A percentile compares a stretch with the other conserved stretches of the same genome.
Evolutionary conservation across 2,888 invertebrate species (phyloP).

Genomic region (Andrena marginata): DNA sequence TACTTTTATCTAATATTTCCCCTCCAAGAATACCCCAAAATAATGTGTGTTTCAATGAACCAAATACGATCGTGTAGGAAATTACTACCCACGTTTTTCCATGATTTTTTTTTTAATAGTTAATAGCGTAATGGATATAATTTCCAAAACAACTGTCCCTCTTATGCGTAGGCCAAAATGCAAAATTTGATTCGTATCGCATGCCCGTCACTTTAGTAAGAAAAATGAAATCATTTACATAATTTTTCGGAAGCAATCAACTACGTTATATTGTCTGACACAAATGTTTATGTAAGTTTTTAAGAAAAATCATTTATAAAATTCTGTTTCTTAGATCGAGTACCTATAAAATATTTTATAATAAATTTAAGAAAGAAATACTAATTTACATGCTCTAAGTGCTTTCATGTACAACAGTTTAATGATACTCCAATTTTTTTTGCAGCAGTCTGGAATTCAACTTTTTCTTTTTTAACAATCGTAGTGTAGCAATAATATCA

Average conservation of each 20-base stretch:
- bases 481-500: slow-evolving; percentile 51
- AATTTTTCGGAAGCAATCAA: slow-evolving; percentile 44
- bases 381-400: slow-evolving; percentile 36
- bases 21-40: slow-evolving; percentile 7
- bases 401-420: slow-evolving; percentile 32
- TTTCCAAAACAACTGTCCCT: slow-evolving; percentile 54
- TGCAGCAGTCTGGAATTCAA: slow-evolving; percentile 41
- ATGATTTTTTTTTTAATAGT: neutral
- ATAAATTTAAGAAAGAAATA: slow-evolving; percentile 36
- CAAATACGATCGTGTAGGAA: slow-evolving; percentile 30
- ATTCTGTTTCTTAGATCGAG: slow-evolving; percentile 10
- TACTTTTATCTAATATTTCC: slow-evolving; percentile 22
- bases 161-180: slow-evolving; percentile 46
- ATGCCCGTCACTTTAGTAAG: slow-evolving; percentile 29
- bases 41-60: slow-evolving; percentile 22
- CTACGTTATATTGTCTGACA: slow-evolving; percentile 52
- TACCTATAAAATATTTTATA: slow-evolving; percentile 40
- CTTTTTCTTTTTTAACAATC: slow-evolving; percentile 36
- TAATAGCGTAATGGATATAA: slow-evolving; percentile 47
- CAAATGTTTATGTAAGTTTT: slow-evolving; percentile 33
- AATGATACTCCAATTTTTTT: slow-evolving; percentile 21
- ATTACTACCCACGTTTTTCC: slow-evolving; percentile 10
- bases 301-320: slow-evolving; percentile 33
- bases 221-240: slow-evolving; percentile 49
- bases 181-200: slow-evolving; percentile 34